Evolutionary conservation across 2,888 invertebrate species (phyloP).

Genomic region (Mycogona germanica): DNA sequence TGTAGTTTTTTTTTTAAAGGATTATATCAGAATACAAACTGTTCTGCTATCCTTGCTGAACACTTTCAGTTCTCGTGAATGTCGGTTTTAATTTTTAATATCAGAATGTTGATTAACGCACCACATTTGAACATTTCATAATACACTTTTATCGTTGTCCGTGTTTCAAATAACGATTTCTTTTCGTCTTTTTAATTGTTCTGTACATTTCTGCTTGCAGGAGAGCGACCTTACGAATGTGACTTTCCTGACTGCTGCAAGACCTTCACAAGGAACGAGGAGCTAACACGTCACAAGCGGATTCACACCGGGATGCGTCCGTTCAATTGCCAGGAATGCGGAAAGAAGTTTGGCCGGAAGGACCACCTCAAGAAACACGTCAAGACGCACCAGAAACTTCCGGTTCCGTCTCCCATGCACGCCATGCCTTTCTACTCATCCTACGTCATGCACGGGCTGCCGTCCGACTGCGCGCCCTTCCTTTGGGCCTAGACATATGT

Average conservation of each 20-base stretch:
- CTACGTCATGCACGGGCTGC: not conserved
- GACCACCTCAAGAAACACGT: conserved; percentile 92
- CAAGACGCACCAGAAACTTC: conserved; percentile 51
- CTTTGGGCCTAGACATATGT: too few relatives aligned
- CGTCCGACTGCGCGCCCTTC: not conserved
- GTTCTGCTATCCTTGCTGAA: too few relatives aligned
- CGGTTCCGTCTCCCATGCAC: not conserved
- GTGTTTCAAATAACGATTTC: too few relatives aligned
- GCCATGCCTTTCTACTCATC: not conserved
- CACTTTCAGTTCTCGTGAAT: too few relatives aligned
- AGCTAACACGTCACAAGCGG: conserved; percentile 77
- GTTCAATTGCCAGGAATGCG: conserved; percentile 73
- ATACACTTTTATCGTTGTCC: too few relatives aligned
- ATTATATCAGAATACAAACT: too few relatives aligned
- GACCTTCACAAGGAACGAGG: conserved; percentile 83
- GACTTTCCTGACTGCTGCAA: conserved; percentile 75
- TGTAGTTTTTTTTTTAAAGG: too few relatives aligned
- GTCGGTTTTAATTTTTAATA: too few relatives aligned
- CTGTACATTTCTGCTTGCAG: too few relatives aligned
- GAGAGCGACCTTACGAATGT: conserved; percentile 77
- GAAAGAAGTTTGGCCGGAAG: conserved; percentile 83
- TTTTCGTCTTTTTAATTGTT: too few relatives aligned
- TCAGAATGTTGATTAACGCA: too few relatives aligned
- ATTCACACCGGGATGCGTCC: conserved; percentile 79
- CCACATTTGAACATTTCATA: too few relatives aligned